These are phyloP conservation scores for Acipenser transmontanus DNA, from an alignment of 2,797 vertebrate genomes.

Conservation along the genomic window DNA sequence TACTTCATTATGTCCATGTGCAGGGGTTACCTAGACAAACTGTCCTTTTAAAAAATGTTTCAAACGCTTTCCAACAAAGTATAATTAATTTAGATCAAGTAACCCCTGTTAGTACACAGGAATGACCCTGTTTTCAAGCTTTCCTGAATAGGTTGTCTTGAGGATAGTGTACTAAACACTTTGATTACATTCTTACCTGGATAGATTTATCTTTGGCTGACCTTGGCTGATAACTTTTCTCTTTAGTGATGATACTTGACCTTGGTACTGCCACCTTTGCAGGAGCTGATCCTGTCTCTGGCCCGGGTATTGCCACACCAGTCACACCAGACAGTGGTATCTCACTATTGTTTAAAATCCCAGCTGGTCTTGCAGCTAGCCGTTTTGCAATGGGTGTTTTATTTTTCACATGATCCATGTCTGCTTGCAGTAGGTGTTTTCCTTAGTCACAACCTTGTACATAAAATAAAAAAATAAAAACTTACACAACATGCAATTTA, in stretches of 20 bases:
- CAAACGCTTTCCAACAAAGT: too few relatives aligned
- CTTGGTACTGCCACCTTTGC: slow-evolving; percentile 1
- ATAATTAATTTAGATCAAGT: too few relatives aligned
- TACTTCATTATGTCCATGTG: too few relatives aligned
- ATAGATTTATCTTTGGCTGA: slow-evolving; percentile 4
- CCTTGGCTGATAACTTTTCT: slow-evolving; percentile 7
- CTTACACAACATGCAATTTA: too few relatives aligned
- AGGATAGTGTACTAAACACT: too few relatives aligned
- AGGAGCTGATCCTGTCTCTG: slow-evolving; percentile 2
- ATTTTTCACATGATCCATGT: slow-evolving; percentile 5
- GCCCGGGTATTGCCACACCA: not conserved
- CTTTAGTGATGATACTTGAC: slow-evolving; percentile 1
- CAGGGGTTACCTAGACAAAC: too few relatives aligned
- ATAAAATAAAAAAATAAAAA: too few relatives aligned
- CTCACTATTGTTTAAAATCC: not conserved
- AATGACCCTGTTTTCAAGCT: too few relatives aligned
- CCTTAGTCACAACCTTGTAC: too few relatives aligned
- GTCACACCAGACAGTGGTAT: not conserved
- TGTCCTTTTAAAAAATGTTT: too few relatives aligned
- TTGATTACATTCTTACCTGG: slow-evolving; percentile 8
- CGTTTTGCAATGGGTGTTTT: not conserved
- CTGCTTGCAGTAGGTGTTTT: not conserved
- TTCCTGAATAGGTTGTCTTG: too few relatives aligned
- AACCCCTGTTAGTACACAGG: too few relatives aligned
- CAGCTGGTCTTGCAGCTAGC: not conserved